Evolutionary conservation across 2,888 invertebrate species (phyloP), one percentile per base, ranked within the genome.

Genomic region (Rotaria sp.): DNA sequence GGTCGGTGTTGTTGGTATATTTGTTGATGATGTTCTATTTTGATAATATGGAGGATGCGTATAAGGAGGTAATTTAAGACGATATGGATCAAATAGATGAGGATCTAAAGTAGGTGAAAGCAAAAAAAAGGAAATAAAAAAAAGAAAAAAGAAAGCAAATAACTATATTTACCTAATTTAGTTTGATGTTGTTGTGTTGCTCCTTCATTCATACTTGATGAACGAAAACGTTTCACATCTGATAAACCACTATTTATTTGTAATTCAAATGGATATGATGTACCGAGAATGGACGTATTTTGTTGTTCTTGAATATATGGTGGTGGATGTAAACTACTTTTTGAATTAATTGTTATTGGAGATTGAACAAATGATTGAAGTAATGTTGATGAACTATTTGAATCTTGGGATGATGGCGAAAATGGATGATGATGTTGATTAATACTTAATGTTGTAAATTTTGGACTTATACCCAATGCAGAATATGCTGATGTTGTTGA

Each of bases 201-300:
- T 11, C 80, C 80, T 80, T 80, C 80, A 80, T 80, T 80, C 80
- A 80, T 80, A 80, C 80, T 80, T 11, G 80, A 45, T 26, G 80
- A 80, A 13, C 80, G 80, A 80, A 80, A 80, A 5, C 80, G 80
- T n/a, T 80, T 80, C 11, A 45, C 80, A n/a, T 80, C 80, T 45
- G 45, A 45, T n/a, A 26, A 15, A 38, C 67, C 45, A 45, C 5
- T 45, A 45, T 45, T 45, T 11, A 26, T 4, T 80, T 45, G 80
- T 45, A 80, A 41, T 45, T 80, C 80, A 45, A 80, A 45, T 80
- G 80, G 80, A 45, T 45, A 80, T n/a, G 80, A 45, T 80, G 80
- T 80, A 45, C 80, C 80, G 13, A 80, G n/a, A n/a, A 26, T 13
- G 3, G 67, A 38, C 21, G 15, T 35, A 35, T 38, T 3, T 80